phyloP scores from a whole-genome alignment of 2,888 invertebrate genomes.

The Cataglyphis cursor region DNA sequence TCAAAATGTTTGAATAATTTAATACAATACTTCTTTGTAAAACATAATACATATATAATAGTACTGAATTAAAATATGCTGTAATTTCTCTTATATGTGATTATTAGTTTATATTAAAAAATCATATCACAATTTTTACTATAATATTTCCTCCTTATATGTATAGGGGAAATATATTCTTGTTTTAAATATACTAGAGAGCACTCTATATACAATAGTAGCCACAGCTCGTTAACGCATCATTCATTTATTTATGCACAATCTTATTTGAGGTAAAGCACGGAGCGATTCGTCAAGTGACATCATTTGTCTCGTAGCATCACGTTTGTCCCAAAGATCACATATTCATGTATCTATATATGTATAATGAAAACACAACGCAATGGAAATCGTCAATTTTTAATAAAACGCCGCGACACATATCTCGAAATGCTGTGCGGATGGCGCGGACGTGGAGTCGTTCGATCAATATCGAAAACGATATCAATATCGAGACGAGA shows the following conservation, averaged over 20 bases:
- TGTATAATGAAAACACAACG: slow-evolving; percentile 5
- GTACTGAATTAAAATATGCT: too few species aligned
- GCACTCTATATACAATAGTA: not conserved
- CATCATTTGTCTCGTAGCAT: not conserved
- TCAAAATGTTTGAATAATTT: too few species aligned
- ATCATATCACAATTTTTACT: too few species aligned
- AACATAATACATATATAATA: too few species aligned
- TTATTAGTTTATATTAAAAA: too few species aligned
- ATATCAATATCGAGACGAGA: slow-evolving; percentile 53
- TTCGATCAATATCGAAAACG: slow-evolving; percentile 44
- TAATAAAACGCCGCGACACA: slow-evolving; percentile 46
- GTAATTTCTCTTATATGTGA: too few species aligned
- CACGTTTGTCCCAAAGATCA: not conserved
- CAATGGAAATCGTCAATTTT: slow-evolving; percentile 50
- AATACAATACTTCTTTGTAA: too few species aligned
- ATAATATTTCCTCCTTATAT: too few species aligned
- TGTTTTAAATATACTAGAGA: not conserved
- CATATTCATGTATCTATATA: not conserved
- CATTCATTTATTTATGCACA: not conserved
- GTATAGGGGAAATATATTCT: not conserved
- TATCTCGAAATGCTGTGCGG: slow-evolving; percentile 7
- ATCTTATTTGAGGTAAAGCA: not conserved
- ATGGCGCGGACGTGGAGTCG: slow-evolving; percentile 27
- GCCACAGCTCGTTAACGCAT: not conserved
- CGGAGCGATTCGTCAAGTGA: not conserved